These are phyloP conservation scores for Drosophila nr. fundita DNA, from an alignment of 2,888 invertebrate species.

Conservation along the genomic window DNA sequence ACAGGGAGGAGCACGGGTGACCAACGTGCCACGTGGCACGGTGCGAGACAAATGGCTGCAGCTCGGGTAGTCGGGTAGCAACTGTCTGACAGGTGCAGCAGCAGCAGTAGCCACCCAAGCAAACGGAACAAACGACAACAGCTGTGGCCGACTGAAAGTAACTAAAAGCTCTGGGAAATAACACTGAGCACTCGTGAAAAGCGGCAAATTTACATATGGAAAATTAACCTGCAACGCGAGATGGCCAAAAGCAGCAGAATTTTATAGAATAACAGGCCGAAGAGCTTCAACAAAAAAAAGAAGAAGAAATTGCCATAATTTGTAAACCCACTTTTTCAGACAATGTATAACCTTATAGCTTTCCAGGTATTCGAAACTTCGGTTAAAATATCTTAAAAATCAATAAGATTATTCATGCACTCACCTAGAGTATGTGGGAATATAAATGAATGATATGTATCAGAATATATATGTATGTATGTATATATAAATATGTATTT, in stretches of 20 bases:
- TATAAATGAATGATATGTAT: background rate
- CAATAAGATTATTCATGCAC: background rate
- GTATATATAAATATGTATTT: background rate
- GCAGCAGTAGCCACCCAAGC: constrained; percentile 8
- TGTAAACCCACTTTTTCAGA: background rate
- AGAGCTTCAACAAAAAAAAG: background rate
- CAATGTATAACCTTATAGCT: background rate
- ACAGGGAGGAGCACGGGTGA: constrained; percentile 25
- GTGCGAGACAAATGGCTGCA: constrained; percentile 68
- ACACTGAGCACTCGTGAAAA: constrained; percentile 24
- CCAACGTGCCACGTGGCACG: constrained; percentile 17
- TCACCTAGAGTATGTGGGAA: too few relatives aligned
- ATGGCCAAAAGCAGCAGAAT: constrained; percentile 28
- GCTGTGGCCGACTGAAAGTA: constrained; percentile 49
- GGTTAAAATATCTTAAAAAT: background rate
- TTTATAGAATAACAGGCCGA: background rate
- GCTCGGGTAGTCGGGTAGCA: constrained; percentile 56
- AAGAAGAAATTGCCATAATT: background rate
- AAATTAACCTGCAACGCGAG: constrained; percentile 71
- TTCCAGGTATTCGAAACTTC: background rate
- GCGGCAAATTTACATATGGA: constrained; percentile 68
- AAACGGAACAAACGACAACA: constrained; percentile 31
- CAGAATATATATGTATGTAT: background rate
- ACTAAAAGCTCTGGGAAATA: constrained; percentile 62
- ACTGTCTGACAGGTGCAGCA: constrained; percentile 66